Base-by-base conservation (phyloP, 2,113 vertebrate genomes). In the Tiliqua scincoides region DNA sequence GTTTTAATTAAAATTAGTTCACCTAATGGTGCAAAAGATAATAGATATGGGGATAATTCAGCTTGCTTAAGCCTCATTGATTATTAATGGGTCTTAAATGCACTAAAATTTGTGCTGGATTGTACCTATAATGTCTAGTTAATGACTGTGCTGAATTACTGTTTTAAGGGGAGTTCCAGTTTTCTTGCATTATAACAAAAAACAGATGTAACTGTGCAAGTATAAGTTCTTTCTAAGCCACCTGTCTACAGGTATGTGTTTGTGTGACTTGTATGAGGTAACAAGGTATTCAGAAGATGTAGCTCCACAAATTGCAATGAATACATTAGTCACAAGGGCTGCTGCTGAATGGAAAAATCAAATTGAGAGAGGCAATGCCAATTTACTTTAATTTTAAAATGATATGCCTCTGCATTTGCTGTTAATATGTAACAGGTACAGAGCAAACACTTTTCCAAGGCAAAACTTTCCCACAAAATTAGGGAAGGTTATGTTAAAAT, bases 371-470 rank as follows among this genome's bases (percentile, higher is more conserved):
- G 74, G 40, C 9, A 40, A 0, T 79, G 17, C 82, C 85, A 40
- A 85, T 68, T 81, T 85, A 18, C 27, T 1, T 1, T 75, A 82
- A 23, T 82, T 35, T 82, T 88, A 92, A 79, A 3, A 25, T 2
- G 40, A 7, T 74, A 79, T 77, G 83, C 57, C 0, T 30, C 71
- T 88, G 79, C 83, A 88, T 86, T 30, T 57, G 82, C 15, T 87
- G 3, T 62, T 91, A n/a, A 65, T 48, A 72, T 81, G 82, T 79
- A 71, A 68, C 83, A 80, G 12, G 30, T 21, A 3, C 21, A 8
- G 68, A 79, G n/a, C 84, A 86, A 84, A 30, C 71, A 75, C 12
- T 83, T 81, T 87, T 67, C 83, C 35, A 78, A 32, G 61, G 14
- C 20, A 76, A n/a, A 21, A 54, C 2, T 79, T 59, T 87, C 20